These are phyloP conservation scores for Odocoileus virginianus DNA, from an alignment of 2,113 vertebrate species.

Conservation along the genomic window DNA sequence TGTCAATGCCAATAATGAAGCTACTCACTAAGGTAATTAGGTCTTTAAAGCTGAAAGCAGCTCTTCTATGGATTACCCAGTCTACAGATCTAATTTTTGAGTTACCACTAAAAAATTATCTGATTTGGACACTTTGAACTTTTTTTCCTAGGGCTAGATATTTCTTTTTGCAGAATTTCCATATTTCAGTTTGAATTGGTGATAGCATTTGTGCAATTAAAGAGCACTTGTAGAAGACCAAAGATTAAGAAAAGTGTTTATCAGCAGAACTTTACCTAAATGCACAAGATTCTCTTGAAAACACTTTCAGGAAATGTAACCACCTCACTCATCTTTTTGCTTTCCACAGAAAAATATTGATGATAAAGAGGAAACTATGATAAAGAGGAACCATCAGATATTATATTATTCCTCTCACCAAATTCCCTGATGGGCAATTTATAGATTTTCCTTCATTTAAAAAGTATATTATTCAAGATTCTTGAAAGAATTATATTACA, in stretches of 20 bases:
- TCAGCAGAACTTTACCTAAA: slow-evolving; percentile 69
- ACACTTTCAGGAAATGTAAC: slow-evolving; percentile 61
- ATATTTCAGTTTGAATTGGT: slow-evolving; percentile 52
- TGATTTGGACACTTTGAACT: slow-evolving; percentile 49
- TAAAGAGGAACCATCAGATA: slow-evolving; percentile 29
- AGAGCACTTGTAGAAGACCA: slow-evolving; percentile 42
- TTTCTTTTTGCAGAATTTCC: slow-evolving; percentile 50
- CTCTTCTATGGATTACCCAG: neutral
- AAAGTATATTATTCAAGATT: slow-evolving; percentile 28
- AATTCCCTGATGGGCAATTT: neutral
- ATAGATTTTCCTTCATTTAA: slow-evolving; percentile 43
- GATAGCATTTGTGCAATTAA: slow-evolving; percentile 57
- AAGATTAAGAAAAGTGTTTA: slow-evolving; percentile 60
- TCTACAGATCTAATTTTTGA: neutral
- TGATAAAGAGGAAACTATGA: slow-evolving; percentile 29
- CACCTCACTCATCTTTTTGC: slow-evolving; percentile 42
- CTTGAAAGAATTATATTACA: slow-evolving; percentile 30
- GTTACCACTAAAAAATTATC: slow-evolving; percentile 15
- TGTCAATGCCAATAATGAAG: neutral
- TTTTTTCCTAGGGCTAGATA: neutral
- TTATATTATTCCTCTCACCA: neutral
- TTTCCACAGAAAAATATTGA: slow-evolving; percentile 69
- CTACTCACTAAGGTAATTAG: neutral
- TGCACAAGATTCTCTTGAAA: slow-evolving; percentile 68
- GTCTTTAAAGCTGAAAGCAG: slow-evolving; percentile 20